Evolutionary conservation across 1,140 invertebrate species (phyloP).

Genomic region (Drosophila simulans): DNA sequence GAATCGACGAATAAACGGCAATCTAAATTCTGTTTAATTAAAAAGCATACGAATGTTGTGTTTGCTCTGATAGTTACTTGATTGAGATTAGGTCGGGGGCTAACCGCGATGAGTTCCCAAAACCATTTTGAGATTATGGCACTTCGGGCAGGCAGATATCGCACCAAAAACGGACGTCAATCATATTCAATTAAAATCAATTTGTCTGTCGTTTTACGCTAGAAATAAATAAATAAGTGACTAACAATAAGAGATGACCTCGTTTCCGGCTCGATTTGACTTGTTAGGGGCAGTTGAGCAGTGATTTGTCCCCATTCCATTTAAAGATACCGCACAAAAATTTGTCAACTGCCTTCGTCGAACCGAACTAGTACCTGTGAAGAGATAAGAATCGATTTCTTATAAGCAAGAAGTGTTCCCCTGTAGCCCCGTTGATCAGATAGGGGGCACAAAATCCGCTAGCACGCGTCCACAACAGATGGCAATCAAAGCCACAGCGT

Average conservation of each 20-base stretch:
- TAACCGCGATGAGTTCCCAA: slow-evolving; percentile 22
- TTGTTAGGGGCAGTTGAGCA: slow-evolving; percentile 5
- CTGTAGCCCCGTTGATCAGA: slow-evolving; percentile 9
- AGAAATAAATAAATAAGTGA: slow-evolving; percentile 63
- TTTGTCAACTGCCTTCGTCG: slow-evolving; percentile 14
- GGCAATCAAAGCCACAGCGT: slow-evolving; percentile 44
- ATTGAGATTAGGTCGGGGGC: slow-evolving; percentile 26
- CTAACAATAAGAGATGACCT: slow-evolving; percentile 45
- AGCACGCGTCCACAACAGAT: slow-evolving; percentile 51
- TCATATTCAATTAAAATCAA: slow-evolving; percentile 73
- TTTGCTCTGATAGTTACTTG: slow-evolving; percentile 37
- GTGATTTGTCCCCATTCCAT: slow-evolving; percentile 5
- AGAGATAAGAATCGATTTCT: slow-evolving; percentile 25
- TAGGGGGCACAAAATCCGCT: slow-evolving; percentile 4
- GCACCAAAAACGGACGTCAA: slow-evolving; percentile 41
- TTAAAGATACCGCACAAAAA: not conserved
- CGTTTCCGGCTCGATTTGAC: slow-evolving; percentile 36
- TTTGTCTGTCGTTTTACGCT: slow-evolving; percentile 65
- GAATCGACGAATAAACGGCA: not conserved
- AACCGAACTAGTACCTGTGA: slow-evolving; percentile 4
- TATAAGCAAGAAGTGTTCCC: slow-evolving; percentile 12
- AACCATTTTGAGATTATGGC: slow-evolving; percentile 40
- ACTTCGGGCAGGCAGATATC: slow-evolving; percentile 15
- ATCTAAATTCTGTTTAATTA: slow-evolving; percentile 35
- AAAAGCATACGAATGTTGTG: slow-evolving; percentile 48